phyloP scores from a whole-genome alignment of 2,888 invertebrate genomes.

The Acanthosepion lycidas region DNA sequence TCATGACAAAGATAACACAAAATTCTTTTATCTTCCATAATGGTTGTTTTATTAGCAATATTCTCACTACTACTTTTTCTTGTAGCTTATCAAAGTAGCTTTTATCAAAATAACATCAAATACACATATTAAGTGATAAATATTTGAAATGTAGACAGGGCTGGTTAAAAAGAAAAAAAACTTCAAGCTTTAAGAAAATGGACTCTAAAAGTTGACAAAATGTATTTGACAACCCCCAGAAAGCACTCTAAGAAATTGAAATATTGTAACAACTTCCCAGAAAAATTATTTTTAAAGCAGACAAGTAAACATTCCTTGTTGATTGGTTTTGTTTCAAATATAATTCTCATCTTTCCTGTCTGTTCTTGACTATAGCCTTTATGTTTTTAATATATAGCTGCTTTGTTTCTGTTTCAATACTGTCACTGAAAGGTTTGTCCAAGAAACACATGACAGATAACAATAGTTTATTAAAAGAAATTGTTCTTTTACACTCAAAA shows the following conservation, averaged over 20 bases:
- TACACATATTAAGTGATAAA: background rate
- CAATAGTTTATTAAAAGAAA: background rate
- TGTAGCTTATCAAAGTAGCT: background rate
- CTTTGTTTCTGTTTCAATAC: background rate
- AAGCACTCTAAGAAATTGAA: conserved; percentile 33
- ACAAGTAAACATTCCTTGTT: too few relatives aligned
- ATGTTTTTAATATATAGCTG: background rate
- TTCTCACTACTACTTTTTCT: background rate
- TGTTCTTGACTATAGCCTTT: background rate
- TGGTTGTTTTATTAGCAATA: background rate
- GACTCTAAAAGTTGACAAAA: background rate
- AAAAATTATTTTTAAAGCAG: background rate
- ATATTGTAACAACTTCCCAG: background rate
- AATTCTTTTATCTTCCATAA: background rate
- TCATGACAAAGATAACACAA: background rate
- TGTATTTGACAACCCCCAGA: background rate
- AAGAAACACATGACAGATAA: background rate
- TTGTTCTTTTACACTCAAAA: background rate
- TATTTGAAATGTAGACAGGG: background rate
- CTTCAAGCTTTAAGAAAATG: background rate
- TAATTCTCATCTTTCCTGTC: background rate
- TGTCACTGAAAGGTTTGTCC: background rate
- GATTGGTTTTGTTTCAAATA: too few relatives aligned
- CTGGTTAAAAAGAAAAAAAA: background rate
- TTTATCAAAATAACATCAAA: background rate